phyloP scores from a whole-genome alignment of 2,113 vertebrate species.

The Fregata magnificens region DNA sequence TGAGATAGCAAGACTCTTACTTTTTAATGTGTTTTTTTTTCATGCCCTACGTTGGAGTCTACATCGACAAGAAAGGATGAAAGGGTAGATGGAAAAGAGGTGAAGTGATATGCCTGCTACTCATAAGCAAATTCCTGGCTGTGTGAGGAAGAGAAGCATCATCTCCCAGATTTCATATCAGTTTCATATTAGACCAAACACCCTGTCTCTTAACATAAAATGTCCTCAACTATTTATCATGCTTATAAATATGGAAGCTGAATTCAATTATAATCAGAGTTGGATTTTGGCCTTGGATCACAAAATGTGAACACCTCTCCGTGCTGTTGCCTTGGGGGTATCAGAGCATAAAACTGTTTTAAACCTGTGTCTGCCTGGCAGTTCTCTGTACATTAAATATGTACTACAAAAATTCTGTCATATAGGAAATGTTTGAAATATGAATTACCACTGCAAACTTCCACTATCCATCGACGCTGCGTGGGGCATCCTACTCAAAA shows the following conservation, averaged over 20 bases:
- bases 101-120: neutral
- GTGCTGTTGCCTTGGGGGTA: neutral
- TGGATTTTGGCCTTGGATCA: neutral
- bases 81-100: neutral
- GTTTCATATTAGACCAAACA: neutral
- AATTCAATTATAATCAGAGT: neutral
- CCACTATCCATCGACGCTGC: neutral
- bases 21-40: neutral
- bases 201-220: neutral
- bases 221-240: neutral
- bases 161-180: neutral
- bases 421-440: neutral
- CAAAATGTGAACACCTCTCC: accelerated
- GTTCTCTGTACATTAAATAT: neutral
- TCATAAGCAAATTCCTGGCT: neutral
- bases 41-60: neutral
- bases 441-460: neutral
- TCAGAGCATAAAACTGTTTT: neutral
- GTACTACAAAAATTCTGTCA: neutral
- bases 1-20: neutral
- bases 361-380: neutral
- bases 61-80: neutral
- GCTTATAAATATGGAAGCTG: neutral
- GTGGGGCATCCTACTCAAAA: neutral
- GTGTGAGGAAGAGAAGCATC: neutral